These are phyloP conservation scores for Eupithecia abbreviata DNA, from an alignment of 2,888 invertebrate species.

Conservation along the genomic window DNA sequence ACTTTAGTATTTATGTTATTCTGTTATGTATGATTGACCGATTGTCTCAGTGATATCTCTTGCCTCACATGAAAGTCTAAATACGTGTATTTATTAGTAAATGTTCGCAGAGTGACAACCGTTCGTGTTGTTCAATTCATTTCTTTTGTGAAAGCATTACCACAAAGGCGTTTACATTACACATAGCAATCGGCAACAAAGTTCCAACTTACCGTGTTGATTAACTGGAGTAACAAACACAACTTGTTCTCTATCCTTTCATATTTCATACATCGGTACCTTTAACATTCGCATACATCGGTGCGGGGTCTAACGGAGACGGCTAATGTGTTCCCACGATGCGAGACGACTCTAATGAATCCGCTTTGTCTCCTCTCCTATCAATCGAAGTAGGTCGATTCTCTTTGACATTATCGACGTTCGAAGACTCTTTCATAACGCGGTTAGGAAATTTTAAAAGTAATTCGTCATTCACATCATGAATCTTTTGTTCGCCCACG, in stretches of 20 bases:
- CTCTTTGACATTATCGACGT: slow-evolving; percentile 32
- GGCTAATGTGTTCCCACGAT: slow-evolving; percentile 36
- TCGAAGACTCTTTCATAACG: slow-evolving; percentile 26
- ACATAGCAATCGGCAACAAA: slow-evolving; percentile 32
- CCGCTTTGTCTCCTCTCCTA: slow-evolving; percentile 39
- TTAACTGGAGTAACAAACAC: slow-evolving; percentile 31
- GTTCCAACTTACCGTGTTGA: slow-evolving; percentile 32
- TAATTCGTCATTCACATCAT: slow-evolving; percentile 33
- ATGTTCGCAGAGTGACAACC: slow-evolving; percentile 7
- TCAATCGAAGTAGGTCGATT: slow-evolving; percentile 37
- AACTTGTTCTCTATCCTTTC: slow-evolving; percentile 26
- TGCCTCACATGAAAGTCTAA: slow-evolving; percentile 18
- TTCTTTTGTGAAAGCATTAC: slow-evolving; percentile 31
- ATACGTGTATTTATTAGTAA: slow-evolving; percentile 22
- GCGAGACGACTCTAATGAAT: slow-evolving; percentile 36
- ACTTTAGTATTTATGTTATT: neutral
- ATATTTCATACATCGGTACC: too few species aligned
- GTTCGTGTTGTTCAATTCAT: slow-evolving; percentile 22
- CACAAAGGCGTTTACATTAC: slow-evolving; percentile 37
- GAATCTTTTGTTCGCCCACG: slow-evolving; percentile 33
- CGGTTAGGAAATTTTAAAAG: slow-evolving; percentile 34
- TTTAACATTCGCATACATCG: slow-evolving; percentile 17
- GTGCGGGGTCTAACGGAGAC: slow-evolving; percentile 24
- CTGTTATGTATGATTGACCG: neutral
- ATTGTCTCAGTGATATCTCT: neutral